These are phyloP conservation scores for Myotis yumanensis DNA, from an alignment of 2,113 vertebrate genomes.

Conservation along the genomic window DNA sequence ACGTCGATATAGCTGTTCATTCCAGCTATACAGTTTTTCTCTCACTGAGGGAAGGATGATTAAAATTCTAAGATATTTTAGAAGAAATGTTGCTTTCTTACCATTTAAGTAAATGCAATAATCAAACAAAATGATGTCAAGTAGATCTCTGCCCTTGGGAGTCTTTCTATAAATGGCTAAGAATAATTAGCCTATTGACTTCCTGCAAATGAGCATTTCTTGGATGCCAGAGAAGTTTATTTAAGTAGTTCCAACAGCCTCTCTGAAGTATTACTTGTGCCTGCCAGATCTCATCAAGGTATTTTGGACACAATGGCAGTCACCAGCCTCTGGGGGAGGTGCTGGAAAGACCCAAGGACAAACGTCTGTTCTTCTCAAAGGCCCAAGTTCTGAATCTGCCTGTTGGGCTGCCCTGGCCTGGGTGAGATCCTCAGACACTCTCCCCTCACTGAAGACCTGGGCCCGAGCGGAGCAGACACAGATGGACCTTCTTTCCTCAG, in stretches of 20 bases:
- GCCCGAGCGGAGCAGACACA: background rate
- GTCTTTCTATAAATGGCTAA: background rate
- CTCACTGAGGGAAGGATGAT: background rate
- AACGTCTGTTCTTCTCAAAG: slow-evolving; percentile 33
- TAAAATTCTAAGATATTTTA: slow-evolving; percentile 24
- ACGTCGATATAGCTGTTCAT: background rate
- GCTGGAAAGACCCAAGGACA: background rate
- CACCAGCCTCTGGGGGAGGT: background rate
- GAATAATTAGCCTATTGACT: slow-evolving; percentile 34
- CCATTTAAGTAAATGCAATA: slow-evolving; percentile 28
- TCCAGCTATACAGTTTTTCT: background rate
- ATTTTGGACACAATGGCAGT: background rate
- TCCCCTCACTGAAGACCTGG: background rate
- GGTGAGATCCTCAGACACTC: background rate
- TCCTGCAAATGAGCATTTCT: slow-evolving; percentile 13
- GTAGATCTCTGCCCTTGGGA: background rate
- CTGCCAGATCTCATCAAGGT: background rate
- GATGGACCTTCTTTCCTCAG: background rate
- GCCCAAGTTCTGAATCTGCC: background rate
- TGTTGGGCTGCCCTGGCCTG: background rate
- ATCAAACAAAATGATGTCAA: slow-evolving; percentile 31
- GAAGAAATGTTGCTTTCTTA: slow-evolving; percentile 37
- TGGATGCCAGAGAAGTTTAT: background rate
- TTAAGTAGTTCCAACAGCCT: background rate
- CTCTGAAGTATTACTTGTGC: slow-evolving; percentile 20